These are phyloP conservation scores for Caretta caretta DNA, from an alignment of 2,113 vertebrate species.

Conservation along the genomic window DNA sequence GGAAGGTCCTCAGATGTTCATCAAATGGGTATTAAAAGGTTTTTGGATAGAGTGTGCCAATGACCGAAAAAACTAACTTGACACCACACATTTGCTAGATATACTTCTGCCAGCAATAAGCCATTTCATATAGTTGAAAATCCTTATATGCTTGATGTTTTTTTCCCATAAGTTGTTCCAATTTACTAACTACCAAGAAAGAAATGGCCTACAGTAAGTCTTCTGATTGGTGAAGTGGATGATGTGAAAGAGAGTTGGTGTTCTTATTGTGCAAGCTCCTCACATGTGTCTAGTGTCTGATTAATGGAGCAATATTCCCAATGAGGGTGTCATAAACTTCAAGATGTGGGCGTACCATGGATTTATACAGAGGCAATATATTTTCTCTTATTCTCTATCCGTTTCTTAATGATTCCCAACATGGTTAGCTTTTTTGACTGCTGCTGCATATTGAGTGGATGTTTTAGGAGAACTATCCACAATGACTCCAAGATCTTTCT, in stretches of 20 bases:
- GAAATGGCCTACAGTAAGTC: neutral
- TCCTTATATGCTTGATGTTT: neutral
- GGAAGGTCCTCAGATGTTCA: no score
- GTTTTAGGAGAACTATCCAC: no score
- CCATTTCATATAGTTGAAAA: neutral
- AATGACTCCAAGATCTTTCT: no score
- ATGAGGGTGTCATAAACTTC: neutral
- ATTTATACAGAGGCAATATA: no score
- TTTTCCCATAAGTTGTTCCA: neutral
- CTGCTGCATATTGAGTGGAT: no score
- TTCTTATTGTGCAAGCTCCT: neutral
- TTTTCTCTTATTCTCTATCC: no score
- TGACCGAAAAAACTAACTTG: neutral
- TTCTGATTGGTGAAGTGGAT: neutral
- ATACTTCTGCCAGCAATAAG: neutral
- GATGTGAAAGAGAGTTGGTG: neutral
- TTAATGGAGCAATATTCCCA: neutral
- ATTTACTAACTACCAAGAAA: neutral
- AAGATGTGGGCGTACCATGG: no score
- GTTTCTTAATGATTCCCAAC: no score
- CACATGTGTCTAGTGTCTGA: neutral
- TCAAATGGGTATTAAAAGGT: neutral
- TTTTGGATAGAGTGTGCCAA: neutral
- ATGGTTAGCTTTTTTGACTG: no score
- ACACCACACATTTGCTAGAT: neutral